These are phyloP conservation scores for Deilephila elpenor DNA, from an alignment of 2,888 invertebrate genomes.

Conservation along the genomic window DNA sequence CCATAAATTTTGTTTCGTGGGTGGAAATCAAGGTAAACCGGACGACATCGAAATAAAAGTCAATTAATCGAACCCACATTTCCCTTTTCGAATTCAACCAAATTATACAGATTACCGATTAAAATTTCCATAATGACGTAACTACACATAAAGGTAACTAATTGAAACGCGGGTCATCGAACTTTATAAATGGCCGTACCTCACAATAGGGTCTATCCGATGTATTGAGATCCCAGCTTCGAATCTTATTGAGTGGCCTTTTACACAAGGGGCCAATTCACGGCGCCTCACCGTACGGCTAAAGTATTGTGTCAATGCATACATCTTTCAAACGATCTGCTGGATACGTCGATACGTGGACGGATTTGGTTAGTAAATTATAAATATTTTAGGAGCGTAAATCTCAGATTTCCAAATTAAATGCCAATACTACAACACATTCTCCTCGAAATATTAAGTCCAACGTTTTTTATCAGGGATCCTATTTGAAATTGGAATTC, in stretches of 20 bases:
- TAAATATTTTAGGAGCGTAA: neutral
- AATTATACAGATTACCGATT: slow-evolving; percentile 35
- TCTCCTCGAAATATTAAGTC: no score
- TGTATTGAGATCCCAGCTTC: slow-evolving; percentile 59
- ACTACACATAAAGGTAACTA: slow-evolving; percentile 36
- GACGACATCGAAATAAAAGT: slow-evolving; percentile 4
- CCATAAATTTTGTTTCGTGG: slow-evolving; percentile 17
- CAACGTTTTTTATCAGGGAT: no score
- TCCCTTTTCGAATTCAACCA: slow-evolving; percentile 17
- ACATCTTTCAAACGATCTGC: slow-evolving; percentile 15
- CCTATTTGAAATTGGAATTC: no score
- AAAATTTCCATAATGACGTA: slow-evolving; percentile 42
- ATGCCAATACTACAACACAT: no score
- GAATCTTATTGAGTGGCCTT: slow-evolving; percentile 57
- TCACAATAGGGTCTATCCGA: slow-evolving; percentile 66
- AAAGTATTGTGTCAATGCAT: slow-evolving; percentile 20
- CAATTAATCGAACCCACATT: slow-evolving; percentile 1
- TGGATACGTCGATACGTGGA: slow-evolving; percentile 1
- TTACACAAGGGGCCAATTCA: slow-evolving; percentile 62
- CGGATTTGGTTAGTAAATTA: neutral
- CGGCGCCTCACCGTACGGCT: slow-evolving; percentile 37
- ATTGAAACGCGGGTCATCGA: slow-evolving; percentile 65
- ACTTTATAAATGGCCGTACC: slow-evolving; percentile 64
- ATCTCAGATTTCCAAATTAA: neutral
- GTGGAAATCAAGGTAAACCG: slow-evolving; percentile 15